Evolutionary conservation across 2,888 invertebrate genomes (phyloP), one percentile per base, ranked within the genome.

Genomic region (Megamerina dolium): DNA sequence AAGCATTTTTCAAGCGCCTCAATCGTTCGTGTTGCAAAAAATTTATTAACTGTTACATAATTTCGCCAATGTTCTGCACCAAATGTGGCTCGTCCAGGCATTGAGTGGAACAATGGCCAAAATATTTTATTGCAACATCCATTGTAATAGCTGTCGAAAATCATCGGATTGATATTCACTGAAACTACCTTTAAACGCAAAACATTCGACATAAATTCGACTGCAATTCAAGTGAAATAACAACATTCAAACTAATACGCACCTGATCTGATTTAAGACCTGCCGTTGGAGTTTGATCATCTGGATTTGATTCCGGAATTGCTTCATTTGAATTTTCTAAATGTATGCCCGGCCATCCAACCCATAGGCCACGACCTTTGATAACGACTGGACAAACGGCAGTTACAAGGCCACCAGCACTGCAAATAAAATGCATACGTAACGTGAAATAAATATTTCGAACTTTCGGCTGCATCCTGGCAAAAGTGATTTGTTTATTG

Each of bases 61-160:
- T 87, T 83, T 59, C 77, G 78, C 90, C 90, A 91, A 60, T 88
- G 82, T 49, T 87, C 87, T 0, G 81, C 82, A 50, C 81, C 84
- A 66, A 91, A 91, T 12, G 83, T 82, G 4, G 90, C 88, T 42
- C 89, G 74, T 57, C 90, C 90, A 0, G 91, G 90, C 91, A 91
- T 91, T 13, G 91, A 91, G 68, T 91, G 91, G 65, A 91, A 91
- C 12, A 91, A 73, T 0, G 92, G 92, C 92, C 92, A 92, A 67
- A 91, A 89, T 2, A 88, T 91, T 14, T 85, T 89, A 62, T 91
- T 91, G 65, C 91, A 91, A 68, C 89, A 90, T 9, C 91, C 91
- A 74, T 92, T 91, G 76, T 92, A 92, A 69, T 90, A 92, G 45
- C 83, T 82, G 60, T 91, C 85, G 63, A 91, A 90, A 43, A 85